Conservation (phyloP, 2,888 invertebrate species). For the Andrena marginata region DNA sequence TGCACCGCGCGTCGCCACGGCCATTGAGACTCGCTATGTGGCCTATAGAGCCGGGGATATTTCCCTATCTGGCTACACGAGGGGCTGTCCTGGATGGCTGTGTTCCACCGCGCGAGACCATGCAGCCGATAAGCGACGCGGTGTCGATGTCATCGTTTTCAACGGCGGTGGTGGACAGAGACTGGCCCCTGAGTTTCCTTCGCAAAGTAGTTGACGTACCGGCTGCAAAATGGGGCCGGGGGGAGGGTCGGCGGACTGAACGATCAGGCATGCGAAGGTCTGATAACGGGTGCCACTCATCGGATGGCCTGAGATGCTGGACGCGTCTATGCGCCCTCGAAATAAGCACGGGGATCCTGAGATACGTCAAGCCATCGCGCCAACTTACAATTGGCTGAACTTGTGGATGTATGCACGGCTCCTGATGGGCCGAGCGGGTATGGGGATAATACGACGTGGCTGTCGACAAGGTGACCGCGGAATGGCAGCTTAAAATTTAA, state of each 20-base stretch:
- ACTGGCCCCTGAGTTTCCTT: slow-evolving; percentile 50
- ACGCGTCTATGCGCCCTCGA: slow-evolving; percentile 40
- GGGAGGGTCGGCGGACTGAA: slow-evolving; percentile 63
- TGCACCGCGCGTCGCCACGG: slow-evolving; percentile 6
- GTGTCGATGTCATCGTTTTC: slow-evolving; percentile 33
- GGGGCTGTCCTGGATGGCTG: slow-evolving; percentile 16
- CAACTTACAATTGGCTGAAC: slow-evolving; percentile 2
- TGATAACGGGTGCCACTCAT: slow-evolving; percentile 73
- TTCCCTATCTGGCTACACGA: slow-evolving; percentile 62
- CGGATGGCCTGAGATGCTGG: slow-evolving; percentile 55
- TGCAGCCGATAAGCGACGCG: slow-evolving; percentile 53
- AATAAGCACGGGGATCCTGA: slow-evolving; percentile 33
- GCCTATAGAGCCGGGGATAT: slow-evolving; percentile 40
- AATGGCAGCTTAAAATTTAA: no score
- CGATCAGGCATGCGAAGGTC: slow-evolving; percentile 80
- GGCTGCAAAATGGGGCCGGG: slow-evolving; percentile 53
- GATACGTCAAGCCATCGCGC: slow-evolving; percentile 32
- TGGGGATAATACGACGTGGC: no score
- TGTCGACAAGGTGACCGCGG: no score
- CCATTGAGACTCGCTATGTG: slow-evolving; percentile 4
- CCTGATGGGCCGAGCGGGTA: no score
- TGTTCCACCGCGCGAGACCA: slow-evolving; percentile 39
- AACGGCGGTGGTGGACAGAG: slow-evolving; percentile 22
- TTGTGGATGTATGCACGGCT: no score
- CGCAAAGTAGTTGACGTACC: slow-evolving; percentile 74